These are phyloP conservation scores for Lasioglossum baleicum DNA, from an alignment of 1,140 invertebrate genomes.

Conservation along the genomic window DNA sequence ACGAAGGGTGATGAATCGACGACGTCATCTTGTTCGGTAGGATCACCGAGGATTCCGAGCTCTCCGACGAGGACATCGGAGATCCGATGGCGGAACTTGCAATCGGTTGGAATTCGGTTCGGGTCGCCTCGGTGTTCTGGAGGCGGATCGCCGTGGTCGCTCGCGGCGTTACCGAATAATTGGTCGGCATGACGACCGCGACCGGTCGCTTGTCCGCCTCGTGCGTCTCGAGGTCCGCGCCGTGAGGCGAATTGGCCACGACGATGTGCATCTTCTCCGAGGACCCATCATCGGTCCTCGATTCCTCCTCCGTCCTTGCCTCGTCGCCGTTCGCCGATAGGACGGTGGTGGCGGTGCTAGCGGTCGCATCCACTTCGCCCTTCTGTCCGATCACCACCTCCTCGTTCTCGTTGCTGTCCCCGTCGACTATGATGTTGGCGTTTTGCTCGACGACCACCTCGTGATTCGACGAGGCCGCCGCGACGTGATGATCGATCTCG, in stretches of 20 bases:
- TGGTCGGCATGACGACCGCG: constrained; percentile 66
- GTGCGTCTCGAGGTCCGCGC: too few species aligned
- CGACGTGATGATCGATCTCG: constrained; percentile 62
- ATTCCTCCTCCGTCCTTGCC: too few species aligned
- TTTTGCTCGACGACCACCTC: constrained; percentile 68
- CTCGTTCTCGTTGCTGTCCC: constrained; percentile 55
- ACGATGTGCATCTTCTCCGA: constrained; percentile 70
- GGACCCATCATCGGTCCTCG: background rate
- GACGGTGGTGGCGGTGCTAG: too few species aligned
- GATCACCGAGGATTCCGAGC: too few species aligned
- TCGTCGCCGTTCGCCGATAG: constrained; percentile 15
- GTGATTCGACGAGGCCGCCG: constrained; percentile 63
- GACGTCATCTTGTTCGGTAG: too few species aligned
- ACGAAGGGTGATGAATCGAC: constrained; percentile 4
- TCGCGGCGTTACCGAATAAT: too few species aligned
- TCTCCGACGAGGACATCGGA: too few species aligned
- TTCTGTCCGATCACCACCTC: constrained; percentile 66
- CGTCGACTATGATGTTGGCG: constrained; percentile 71
- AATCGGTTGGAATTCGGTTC: too few species aligned
- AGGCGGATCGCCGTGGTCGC: too few species aligned
- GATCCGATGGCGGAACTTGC: too few species aligned
- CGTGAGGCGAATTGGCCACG: too few species aligned
- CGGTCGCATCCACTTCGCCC: too few species aligned
- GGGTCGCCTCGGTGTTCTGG: constrained; percentile 36
- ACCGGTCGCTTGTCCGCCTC: constrained; percentile 62